Evolutionary conservation across 2,888 invertebrate genomes (phyloP), one percentile per base, ranked within the genome.

Genomic region (Sycophila texana): DNA sequence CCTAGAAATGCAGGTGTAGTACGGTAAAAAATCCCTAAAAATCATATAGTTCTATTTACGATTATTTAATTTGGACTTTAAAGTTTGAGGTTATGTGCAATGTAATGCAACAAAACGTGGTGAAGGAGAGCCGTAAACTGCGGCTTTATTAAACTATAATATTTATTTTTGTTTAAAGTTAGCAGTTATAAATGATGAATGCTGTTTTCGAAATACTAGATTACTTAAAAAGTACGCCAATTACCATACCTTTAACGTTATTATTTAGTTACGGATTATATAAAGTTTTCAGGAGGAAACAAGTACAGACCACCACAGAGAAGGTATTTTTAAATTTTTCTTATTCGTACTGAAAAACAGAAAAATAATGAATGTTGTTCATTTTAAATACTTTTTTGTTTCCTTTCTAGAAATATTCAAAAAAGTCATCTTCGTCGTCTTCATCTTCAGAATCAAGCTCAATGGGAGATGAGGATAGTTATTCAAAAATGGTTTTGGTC

Each of bases 401-500:
- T 63, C 18, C 14, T 55, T 20, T 55, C 49, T 30, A 80, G 77
- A 53, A 79, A 2, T 66, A 13, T 60, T 74, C 66, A 20, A 71
- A 74, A 1, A 7, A 71, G 0, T 76, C 71, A 57, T 71, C 66
- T 4, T 39, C 39, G 7, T 39, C 39, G 39, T 39, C 39, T 7
- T 39, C 39, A 4, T 73, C 74, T 0, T 20, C 51, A 26, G 68
- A 70, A 22, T 70, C 76, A 49, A 71, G 61, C 16, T 70, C 57
- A 13, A n/a, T 49, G 39, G 70, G 49, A 65, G 61, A 65, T 13
- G 72, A 73, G 5, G 74, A 63, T 49, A 70, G 70, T 65, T 70
- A 95, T 87, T 94, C 94, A 86, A 96, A 98, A 91, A 92, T 98
- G 91, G 95, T 98, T 7, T 90, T 98, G 83, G 95, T 97, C 2